These are phyloP conservation scores for Tetramorium parvispinum DNA, from an alignment of 1,140 invertebrate genomes.

Conservation along the genomic window DNA sequence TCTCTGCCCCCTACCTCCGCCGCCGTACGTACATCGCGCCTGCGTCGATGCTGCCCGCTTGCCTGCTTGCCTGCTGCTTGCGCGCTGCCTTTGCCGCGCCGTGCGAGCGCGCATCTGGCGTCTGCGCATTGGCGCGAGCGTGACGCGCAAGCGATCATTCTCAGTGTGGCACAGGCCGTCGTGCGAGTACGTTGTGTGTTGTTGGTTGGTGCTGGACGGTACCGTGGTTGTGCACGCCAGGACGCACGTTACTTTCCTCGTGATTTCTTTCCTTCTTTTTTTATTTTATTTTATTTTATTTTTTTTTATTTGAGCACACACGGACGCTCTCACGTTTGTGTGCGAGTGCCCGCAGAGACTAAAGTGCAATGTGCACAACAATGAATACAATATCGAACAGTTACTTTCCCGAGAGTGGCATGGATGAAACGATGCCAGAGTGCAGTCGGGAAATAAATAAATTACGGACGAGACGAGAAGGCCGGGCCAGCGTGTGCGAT, in stretches of 20 bases:
- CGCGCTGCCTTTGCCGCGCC: conserved; percentile 54
- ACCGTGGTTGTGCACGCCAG: no score
- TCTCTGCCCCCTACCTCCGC: neutral
- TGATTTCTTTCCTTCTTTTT: neutral
- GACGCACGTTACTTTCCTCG: neutral
- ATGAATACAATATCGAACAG: neutral
- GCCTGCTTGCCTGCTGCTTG: conserved; percentile 2
- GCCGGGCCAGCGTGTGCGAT: neutral
- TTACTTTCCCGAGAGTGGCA: neutral
- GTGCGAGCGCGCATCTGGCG: conserved; percentile 71
- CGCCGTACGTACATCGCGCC: conserved; percentile 58
- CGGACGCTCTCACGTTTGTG: conserved; percentile 33
- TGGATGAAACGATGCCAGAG: neutral
- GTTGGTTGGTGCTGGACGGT: neutral
- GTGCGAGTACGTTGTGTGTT: conserved; percentile 63
- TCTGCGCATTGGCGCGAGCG: conserved; percentile 73
- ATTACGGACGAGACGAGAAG: neutral
- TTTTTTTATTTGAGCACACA: neutral
- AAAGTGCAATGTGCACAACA: neutral
- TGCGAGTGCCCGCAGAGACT: conserved; percentile 41
- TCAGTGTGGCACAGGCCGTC: conserved; percentile 81
- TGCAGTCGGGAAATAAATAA: neutral
- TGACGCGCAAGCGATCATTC: conserved; percentile 78
- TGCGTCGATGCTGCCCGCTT: conserved; percentile 65
- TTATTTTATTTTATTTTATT: no score